Evolutionary conservation across 2,113 vertebrate genomes (phyloP).

Genomic region (Mohoua ochrocephala): DNA sequence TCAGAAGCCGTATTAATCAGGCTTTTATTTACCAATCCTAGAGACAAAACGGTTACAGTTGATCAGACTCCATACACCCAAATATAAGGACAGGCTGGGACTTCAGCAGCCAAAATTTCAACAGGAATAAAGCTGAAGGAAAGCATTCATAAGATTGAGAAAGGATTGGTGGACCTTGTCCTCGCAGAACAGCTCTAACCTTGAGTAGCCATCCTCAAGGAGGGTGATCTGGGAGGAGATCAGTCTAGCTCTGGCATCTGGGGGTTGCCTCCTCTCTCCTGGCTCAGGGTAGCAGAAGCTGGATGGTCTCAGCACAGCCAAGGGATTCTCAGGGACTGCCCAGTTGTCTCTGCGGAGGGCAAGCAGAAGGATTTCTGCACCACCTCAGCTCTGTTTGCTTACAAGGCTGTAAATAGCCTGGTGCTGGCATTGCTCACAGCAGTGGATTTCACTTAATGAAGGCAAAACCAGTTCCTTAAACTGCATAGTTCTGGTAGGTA

Average conservation of each 20-base stretch:
- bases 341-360: not conserved
- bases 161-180: not conserved
- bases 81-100: not conserved
- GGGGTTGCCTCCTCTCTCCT: not conserved
- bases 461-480: not conserved
- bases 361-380: not conserved
- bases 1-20: not conserved
- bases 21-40: not conserved
- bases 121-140: not conserved
- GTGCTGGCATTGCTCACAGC: not conserved
- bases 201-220: not conserved
- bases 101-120: not conserved
- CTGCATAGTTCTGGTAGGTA: not conserved
- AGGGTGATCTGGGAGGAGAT: not conserved
- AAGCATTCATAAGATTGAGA: not conserved
- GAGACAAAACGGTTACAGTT: not conserved
- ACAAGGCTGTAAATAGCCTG: not conserved
- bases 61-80: not conserved
- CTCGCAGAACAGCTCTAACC: not conserved
- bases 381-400: not conserved
- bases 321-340: not conserved
- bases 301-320: not conserved
- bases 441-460: not conserved
- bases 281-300: not conserved
- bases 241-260: not conserved